Conservation (phyloP, 37 sponge, comb jelly and placozoan genomes). For the Lycopodina hypogea region DNA sequence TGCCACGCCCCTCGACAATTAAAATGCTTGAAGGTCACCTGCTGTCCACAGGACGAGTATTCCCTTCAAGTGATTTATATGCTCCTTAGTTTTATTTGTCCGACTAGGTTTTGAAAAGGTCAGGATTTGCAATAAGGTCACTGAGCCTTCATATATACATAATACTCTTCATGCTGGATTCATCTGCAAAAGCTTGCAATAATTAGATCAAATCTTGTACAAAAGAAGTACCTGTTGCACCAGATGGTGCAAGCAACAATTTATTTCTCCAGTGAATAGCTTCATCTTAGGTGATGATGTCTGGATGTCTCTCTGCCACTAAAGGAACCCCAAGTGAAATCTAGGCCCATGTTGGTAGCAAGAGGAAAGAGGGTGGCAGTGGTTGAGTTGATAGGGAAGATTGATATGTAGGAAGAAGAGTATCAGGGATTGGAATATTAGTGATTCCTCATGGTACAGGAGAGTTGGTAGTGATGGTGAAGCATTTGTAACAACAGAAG, state of each 20-base stretch:
- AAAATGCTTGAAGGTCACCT: constrained; percentile 23
- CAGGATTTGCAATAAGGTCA: constrained; percentile 14
- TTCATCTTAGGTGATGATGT: constrained; percentile 7
- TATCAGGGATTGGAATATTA: too few relatives aligned
- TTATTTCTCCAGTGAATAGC: constrained; percentile 32
- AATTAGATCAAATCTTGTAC: constrained; percentile 21
- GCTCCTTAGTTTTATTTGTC: constrained; percentile 24
- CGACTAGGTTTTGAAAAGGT: constrained; percentile 22
- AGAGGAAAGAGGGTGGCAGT: too few relatives aligned
- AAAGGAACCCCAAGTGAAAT: constrained; percentile 8
- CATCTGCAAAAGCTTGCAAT: constrained; percentile 20
- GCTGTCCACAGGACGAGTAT: constrained; percentile 21
- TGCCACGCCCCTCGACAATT: constrained; percentile 13
- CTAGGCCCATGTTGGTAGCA: background rate
- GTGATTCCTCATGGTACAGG: too few relatives aligned
- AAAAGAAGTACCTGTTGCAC: constrained; percentile 12
- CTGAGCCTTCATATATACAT: constrained; percentile 21
- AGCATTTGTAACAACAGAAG: too few relatives aligned
- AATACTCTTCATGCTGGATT: constrained; percentile 22
- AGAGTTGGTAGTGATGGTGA: too few relatives aligned
- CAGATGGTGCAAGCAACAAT: constrained; percentile 10
- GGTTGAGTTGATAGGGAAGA: too few relatives aligned
- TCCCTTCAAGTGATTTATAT: constrained; percentile 16
- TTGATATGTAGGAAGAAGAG: too few relatives aligned
- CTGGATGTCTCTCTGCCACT: background rate